These are phyloP conservation scores for Prunella strophiata DNA, from an alignment of 2,797 vertebrate species.

Conservation along the genomic window DNA sequence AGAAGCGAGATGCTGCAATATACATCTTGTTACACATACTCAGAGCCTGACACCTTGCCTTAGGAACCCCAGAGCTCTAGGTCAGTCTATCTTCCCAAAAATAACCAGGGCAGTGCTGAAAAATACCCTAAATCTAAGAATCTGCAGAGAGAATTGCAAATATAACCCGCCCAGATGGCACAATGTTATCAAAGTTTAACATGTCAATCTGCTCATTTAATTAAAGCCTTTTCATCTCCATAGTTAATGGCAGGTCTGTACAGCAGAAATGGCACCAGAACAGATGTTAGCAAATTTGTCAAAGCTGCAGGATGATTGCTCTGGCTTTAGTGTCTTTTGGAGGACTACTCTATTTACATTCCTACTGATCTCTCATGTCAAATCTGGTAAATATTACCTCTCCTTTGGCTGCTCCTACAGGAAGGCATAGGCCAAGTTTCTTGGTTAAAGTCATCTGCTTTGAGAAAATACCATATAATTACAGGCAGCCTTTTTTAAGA, in stretches of 20 bases:
- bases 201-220: conserved; percentile 51
- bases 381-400: conserved; percentile 20
- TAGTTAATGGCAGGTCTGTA: conserved; percentile 55
- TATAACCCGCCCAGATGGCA: conserved; percentile 54
- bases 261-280: conserved; percentile 50
- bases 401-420: background rate
- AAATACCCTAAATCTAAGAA: background rate
- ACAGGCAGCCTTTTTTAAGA: background rate
- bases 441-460: background rate
- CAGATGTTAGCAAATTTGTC: conserved; percentile 64
- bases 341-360: conserved; percentile 17
- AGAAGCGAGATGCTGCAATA: background rate
- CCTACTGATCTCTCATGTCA: background rate
- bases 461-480: background rate
- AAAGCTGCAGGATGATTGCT: conserved; percentile 43
- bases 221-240: conserved; percentile 48
- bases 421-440: background rate
- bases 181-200: conserved; percentile 12
- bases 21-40: background rate
- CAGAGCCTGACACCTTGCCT: background rate
- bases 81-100: background rate
- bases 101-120: background rate
- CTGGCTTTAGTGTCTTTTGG: background rate
- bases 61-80: background rate
- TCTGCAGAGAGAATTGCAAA: background rate